phyloP scores from a whole-genome alignment of 2,113 vertebrate species.

The Gopherus evgoodei region DNA sequence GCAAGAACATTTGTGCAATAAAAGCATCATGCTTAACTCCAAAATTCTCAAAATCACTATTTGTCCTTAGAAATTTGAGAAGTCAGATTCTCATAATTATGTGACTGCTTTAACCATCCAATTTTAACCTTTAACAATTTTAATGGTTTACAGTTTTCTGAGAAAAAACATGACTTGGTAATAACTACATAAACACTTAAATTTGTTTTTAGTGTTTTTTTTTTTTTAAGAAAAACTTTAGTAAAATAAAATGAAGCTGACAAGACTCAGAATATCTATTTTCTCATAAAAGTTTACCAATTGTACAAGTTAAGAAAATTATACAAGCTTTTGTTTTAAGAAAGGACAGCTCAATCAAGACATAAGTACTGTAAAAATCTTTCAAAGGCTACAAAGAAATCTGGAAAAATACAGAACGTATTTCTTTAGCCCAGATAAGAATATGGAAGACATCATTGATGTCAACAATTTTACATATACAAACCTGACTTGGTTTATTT shows the following conservation, averaged over 20 bases:
- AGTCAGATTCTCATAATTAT: slow-evolving; percentile 53
- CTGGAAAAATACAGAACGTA: slow-evolving; percentile 94
- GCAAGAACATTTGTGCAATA: slow-evolving; percentile 53
- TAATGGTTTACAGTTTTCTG: slow-evolving; percentile 6
- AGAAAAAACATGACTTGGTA: slow-evolving; percentile 59
- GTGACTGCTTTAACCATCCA: slow-evolving; percentile 57
- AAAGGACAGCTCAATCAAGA: slow-evolving; percentile 86
- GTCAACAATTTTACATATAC: slow-evolving; percentile 95
- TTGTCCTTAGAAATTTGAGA: slow-evolving; percentile 41
- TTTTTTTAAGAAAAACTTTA: slow-evolving; percentile 76
- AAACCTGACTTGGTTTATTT: slow-evolving; percentile 92
- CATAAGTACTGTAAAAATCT: slow-evolving; percentile 90
- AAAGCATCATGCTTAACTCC: slow-evolving; percentile 63
- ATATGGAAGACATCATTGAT: slow-evolving; percentile 98
- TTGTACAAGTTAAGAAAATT: slow-evolving; percentile 95
- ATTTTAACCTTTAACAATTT: slow-evolving; percentile 23
- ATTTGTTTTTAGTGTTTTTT: slow-evolving; percentile 52
- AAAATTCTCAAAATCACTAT: slow-evolving; percentile 32
- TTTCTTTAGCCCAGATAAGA: slow-evolving; percentile 89
- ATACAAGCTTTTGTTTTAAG: slow-evolving; percentile 93
- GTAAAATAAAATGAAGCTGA: slow-evolving; percentile 84
- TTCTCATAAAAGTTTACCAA: slow-evolving; percentile 90
- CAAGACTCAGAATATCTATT: slow-evolving; percentile 81
- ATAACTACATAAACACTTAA: slow-evolving; percentile 62
- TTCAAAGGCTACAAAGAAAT: slow-evolving; percentile 91